A percentile compares a stretch with the other conserved stretches of the same genome.
Evolutionary conservation across 2,888 invertebrate species (phyloP).

Genomic region (Sinodicranocentrus sp.): DNA sequence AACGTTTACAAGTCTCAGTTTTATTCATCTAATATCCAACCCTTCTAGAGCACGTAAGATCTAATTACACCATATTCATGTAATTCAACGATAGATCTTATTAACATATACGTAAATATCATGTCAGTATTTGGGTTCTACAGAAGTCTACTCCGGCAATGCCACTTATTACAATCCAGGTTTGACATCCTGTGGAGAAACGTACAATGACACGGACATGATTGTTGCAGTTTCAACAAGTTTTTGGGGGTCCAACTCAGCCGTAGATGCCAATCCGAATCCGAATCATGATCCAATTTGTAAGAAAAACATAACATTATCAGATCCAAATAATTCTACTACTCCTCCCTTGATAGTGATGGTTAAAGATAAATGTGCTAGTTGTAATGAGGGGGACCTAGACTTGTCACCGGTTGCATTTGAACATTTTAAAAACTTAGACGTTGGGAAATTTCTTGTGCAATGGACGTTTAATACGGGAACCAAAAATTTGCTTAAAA

Average conservation of each 20-base stretch:
- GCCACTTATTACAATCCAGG: constrained; percentile 50
- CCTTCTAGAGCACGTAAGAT: constrained; percentile 68
- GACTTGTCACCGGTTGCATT: too few relatives aligned
- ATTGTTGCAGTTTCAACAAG: constrained; percentile 42
- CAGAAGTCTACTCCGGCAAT: constrained; percentile 26
- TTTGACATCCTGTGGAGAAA: constrained; percentile 45
- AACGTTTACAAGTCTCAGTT: too few relatives aligned
- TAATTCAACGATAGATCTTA: too few relatives aligned
- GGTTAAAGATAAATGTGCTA: too few relatives aligned
- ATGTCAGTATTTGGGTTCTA: not conserved
- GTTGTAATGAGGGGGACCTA: too few relatives aligned
- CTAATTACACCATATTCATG: too few relatives aligned
- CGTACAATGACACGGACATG: constrained; percentile 13
- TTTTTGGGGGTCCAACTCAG: constrained; percentile 15
- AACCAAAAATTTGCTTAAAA: too few relatives aligned
- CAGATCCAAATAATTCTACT: constrained; percentile 1
- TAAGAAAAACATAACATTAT: constrained; percentile 8
- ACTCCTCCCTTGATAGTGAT: constrained; percentile 2
- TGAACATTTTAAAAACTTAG: too few relatives aligned
- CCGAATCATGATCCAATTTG: constrained; percentile 51
- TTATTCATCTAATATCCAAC: too few relatives aligned
- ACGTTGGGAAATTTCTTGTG: too few relatives aligned
- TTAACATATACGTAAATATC: too few relatives aligned
- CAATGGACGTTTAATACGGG: too few relatives aligned
- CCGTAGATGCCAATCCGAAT: constrained; percentile 24